Evolutionary conservation across 2,113 vertebrate genomes (phyloP).

Genomic region (Sceloporus tristichus): DNA sequence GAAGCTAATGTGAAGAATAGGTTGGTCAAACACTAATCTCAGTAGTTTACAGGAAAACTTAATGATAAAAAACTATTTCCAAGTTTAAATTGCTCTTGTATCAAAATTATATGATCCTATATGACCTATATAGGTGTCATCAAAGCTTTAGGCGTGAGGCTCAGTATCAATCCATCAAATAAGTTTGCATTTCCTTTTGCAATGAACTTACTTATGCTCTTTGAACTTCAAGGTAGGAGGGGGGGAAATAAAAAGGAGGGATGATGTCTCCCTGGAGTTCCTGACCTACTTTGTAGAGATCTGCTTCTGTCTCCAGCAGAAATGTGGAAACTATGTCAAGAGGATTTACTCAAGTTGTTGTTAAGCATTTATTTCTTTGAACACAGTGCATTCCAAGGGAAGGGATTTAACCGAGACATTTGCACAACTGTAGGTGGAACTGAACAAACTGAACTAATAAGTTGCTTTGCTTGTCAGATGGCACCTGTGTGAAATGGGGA

Average conservation of each 20-base stretch:
- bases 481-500: constrained; percentile 36
- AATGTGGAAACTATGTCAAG: constrained; percentile 63
- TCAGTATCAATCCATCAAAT: constrained; percentile 65
- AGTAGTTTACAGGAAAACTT: neutral
- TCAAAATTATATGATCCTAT: constrained; percentile 7
- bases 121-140: constrained; percentile 14
- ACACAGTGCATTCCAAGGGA: constrained; percentile 60
- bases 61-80: neutral
- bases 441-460: constrained; percentile 50
- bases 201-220: constrained; percentile 76
- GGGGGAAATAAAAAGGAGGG: constrained; percentile 76
- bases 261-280: constrained; percentile 75
- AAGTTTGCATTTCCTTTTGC: constrained; percentile 66
- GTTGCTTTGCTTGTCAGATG: constrained; percentile 42
- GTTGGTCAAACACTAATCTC: neutral
- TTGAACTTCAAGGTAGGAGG: constrained; percentile 79
- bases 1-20: neutral
- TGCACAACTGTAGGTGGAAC: constrained; percentile 41
- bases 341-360: constrained; percentile 63
- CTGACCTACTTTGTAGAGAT: constrained; percentile 78
- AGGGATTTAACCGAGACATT: constrained; percentile 51
- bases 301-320: constrained; percentile 65
- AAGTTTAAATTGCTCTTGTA: neutral
- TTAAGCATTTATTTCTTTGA: constrained; percentile 62
- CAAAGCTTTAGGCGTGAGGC: constrained; percentile 41